Base-by-base conservation (phyloP, 2,797 vertebrate genomes). In the Distichodus sexfasciatus region DNA sequence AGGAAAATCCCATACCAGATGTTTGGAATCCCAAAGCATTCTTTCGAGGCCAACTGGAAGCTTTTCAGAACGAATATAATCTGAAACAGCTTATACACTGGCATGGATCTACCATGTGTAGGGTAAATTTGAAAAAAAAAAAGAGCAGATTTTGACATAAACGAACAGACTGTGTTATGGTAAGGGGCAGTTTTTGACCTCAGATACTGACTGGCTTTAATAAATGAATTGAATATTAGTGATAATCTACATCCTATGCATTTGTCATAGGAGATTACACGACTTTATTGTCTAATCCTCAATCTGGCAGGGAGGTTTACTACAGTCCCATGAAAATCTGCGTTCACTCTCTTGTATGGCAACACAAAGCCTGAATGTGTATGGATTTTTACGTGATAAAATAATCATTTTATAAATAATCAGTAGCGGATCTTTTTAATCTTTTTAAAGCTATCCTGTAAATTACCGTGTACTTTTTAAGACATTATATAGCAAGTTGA, bases 241-340 rank as follows among this genome's bases (percentile, higher is more conserved):
- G 47, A 55, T 29, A 26, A 66, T 59, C 40, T 50, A 46, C 48
- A 65, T 61, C 67, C 48, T 66, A 59, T 48, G 55, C 47, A 53
- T 69, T 69, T 60, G 46, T 60, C 62, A 47, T 46, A 70, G 54
- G 57, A 66, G 55, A 66, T 75, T 55, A 75, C 58, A 75, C 41
- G 5, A 29, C 40, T 44, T 55, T 40, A 54, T 43, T 51, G 1
- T 15, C 7, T 75, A 75, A 71, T 75, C 55, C 67, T 66, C 40
- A 71, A 46, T 65, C 61, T 71, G 61, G 26, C 26, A 70, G 38
- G 40, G 55, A 47, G 62, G 47, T 62, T 63, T 9, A 31, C 23
- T 10, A 69, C 12, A 41, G 17, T 38, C 17, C 43, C 35, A 58
- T 59, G 17, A 50, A n/a, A 66, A 65, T 65, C 29, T 72, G 62